These are phyloP conservation scores for Gymnothorax javanicus DNA, from an alignment of 2,797 vertebrate genomes.

Conservation along the genomic window DNA sequence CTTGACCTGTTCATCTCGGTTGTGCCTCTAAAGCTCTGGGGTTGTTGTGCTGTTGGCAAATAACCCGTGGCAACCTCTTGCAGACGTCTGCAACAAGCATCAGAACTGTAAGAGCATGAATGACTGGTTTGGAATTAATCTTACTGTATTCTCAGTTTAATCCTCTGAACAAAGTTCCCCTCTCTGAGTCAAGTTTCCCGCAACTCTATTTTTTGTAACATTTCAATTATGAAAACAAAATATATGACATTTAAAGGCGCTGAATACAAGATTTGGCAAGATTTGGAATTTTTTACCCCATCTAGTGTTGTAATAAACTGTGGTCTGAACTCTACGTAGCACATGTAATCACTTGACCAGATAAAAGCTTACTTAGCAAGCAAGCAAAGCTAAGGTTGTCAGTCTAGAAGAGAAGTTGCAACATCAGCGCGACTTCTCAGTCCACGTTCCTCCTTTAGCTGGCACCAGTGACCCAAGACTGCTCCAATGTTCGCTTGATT, in stretches of 20 bases:
- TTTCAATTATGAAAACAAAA: neutral
- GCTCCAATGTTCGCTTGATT: too few species aligned
- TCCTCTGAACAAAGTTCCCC: slow-evolving; percentile 61
- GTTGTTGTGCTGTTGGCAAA: slow-evolving; percentile 58
- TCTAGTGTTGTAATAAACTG: too few species aligned
- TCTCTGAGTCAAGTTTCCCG: neutral
- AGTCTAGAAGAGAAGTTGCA: too few species aligned
- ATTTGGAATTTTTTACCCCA: too few species aligned
- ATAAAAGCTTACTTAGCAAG: too few species aligned
- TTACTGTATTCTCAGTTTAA: slow-evolving; percentile 63
- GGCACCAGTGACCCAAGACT: too few species aligned
- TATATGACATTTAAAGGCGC: neutral
- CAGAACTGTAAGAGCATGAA: neutral
- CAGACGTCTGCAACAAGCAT: slow-evolving; percentile 33
- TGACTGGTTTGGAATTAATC: slow-evolving; percentile 58
- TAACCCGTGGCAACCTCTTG: slow-evolving; percentile 69
- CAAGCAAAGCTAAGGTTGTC: too few species aligned
- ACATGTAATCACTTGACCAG: too few species aligned
- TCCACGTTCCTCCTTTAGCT: too few species aligned
- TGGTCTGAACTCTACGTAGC: too few species aligned
- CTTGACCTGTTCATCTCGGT: slow-evolving; percentile 58
- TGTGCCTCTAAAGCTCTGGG: slow-evolving; percentile 54
- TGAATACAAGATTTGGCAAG: too few species aligned
- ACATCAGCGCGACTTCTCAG: too few species aligned
- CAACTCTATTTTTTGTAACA: neutral